These are phyloP conservation scores for Leucozona laternaria DNA, from an alignment of 2,888 invertebrate species.

Conservation along the genomic window DNA sequence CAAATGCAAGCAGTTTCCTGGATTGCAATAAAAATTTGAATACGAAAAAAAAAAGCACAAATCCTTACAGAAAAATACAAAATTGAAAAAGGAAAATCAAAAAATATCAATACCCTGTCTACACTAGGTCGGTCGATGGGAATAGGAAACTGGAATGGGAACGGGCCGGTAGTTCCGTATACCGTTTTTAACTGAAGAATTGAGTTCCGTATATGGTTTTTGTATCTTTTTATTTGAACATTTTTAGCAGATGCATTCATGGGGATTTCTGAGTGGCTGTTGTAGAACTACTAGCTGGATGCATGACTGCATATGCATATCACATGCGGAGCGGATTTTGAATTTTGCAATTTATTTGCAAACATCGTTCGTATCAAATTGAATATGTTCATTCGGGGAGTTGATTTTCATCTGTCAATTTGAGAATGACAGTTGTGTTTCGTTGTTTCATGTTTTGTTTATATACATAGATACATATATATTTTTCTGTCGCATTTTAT, in stretches of 20 bases:
- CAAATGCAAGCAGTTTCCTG: constrained; percentile 70
- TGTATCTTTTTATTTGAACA: constrained; percentile 57
- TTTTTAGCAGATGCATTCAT: constrained; percentile 74
- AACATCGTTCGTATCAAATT: constrained; percentile 77
- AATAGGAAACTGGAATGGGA: background rate
- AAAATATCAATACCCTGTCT: constrained; percentile 64
- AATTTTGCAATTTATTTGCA: constrained; percentile 77
- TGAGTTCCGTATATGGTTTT: constrained; percentile 36
- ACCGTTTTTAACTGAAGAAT: constrained; percentile 29
- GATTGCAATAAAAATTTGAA: constrained; percentile 61
- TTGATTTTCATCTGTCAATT: constrained; percentile 77
- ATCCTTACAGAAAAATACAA: constrained; percentile 60
- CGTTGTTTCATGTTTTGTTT: constrained; percentile 71
- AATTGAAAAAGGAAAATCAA: constrained; percentile 33
- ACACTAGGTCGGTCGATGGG: background rate
- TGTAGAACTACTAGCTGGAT: constrained; percentile 69
- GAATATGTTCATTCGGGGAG: constrained; percentile 77
- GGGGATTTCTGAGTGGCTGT: constrained; percentile 75
- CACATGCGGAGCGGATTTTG: constrained; percentile 73
- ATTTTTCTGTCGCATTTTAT: constrained; percentile 59
- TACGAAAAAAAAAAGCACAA: constrained; percentile 58
- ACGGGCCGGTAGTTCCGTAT: constrained; percentile 12
- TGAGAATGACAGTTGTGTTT: constrained; percentile 76
- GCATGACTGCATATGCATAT: constrained; percentile 75
- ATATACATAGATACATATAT: background rate